phyloP scores from a whole-genome alignment of 2,888 invertebrate genomes.

The Quadriops clusia region DNA sequence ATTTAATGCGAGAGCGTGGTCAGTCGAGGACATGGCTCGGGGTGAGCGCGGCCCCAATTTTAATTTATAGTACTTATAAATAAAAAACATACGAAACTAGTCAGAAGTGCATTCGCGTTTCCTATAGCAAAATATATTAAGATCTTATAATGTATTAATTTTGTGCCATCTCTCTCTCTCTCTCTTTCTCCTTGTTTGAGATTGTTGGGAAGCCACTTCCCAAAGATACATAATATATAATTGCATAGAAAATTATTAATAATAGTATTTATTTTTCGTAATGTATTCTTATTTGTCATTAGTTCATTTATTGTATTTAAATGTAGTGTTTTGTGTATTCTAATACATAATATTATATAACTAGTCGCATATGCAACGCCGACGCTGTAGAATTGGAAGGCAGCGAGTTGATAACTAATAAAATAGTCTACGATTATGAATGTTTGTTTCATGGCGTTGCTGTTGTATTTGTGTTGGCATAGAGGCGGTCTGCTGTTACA shows the following conservation, averaged over 20 bases:
- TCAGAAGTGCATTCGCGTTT: conserved; percentile 38
- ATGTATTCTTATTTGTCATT: conserved; percentile 20
- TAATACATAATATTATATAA: conserved; percentile 20
- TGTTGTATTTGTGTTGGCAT: conserved; percentile 20
- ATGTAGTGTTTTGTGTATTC: conserved; percentile 36
- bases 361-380: conserved; percentile 32
- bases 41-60: conserved; percentile 1
- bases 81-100: conserved; percentile 36
- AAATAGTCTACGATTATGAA: conserved; percentile 13
- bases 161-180: conserved; percentile 19
- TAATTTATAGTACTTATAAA: conserved; percentile 28
- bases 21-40: conserved; percentile 7
- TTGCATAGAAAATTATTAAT: conserved; percentile 20
- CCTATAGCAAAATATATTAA: conserved; percentile 30
- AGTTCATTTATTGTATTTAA: conserved; percentile 25
- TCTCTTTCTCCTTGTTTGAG: no score
- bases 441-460: conserved; percentile 25
- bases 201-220: conserved; percentile 16
- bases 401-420: conserved; percentile 12
- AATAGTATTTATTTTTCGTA: conserved; percentile 26
- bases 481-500: no score
- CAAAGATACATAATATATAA: conserved; percentile 17
- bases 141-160: conserved; percentile 17
- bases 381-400: conserved; percentile 15
- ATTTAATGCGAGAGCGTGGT: conserved; percentile 17